Base-by-base conservation (phyloP, 2,888 invertebrate genomes). In the Steinernema hermaphroditum region DNA sequence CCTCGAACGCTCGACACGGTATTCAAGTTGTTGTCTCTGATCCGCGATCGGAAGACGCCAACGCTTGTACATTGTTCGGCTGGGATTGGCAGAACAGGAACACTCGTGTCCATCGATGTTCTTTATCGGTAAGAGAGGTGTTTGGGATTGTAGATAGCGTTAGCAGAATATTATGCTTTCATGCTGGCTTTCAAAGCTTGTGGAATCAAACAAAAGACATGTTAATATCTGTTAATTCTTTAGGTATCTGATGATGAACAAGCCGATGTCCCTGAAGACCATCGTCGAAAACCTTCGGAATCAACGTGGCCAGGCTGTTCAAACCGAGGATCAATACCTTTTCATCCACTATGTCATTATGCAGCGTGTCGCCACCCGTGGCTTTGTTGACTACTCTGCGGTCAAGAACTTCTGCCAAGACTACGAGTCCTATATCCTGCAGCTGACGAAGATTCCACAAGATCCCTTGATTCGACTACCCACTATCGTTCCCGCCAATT, bases 41-140 rank as follows among this genome's bases (percentile, higher is more conserved):
- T 73, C 16, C 73, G 77, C 8, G 49, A 72, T 9, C 69, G 71
- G 14, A 37, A 34, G 14, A 57, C 37, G 24, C 69, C 77, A 0
- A 68, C 71, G 29, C 41, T 75, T n/a, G 74, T 77, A 12, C 77
- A 77, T 29, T 77, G 77, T 57, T 75, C 74, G 24, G 76, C 75
- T 8, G 76, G 76, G 41, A 72, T 76, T 29, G 76, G 76, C 32
- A 54, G 71, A 57, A 71, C 69, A 19, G 50, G 75, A 14, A 68
- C 70, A 8, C 43, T 75, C 12, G 73, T 71, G 16, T 41, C 62
- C 4, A 16, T 50, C 4, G 71, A 71, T 27, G 71, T 57, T 6
- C 50, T 46, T 29, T 57, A 29, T 24, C 50, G 50, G 22, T 50
- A 71, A 44, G 6, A 8, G n/a, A n/a, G n/a, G 37, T 37, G 6